Evolutionary conservation across 1,140 invertebrate species (phyloP), one percentile per base, ranked within the genome.

Genomic region (Teleogryllus occipitalis): DNA sequence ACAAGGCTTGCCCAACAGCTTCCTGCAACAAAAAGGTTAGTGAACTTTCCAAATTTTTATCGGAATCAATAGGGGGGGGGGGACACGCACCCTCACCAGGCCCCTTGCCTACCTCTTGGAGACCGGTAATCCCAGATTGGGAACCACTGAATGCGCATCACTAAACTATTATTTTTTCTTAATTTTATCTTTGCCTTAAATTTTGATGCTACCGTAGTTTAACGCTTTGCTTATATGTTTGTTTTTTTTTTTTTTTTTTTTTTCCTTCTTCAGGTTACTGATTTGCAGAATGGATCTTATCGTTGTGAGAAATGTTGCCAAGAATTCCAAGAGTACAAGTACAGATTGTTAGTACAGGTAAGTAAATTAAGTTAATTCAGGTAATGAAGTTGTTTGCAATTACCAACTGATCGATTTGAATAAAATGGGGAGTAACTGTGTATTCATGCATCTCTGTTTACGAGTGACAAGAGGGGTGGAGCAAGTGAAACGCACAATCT

Each of bases 281-380:
- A 98, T 87, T 89, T 93, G 84, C 91, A 93, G 75, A 96, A 97
- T 85, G 95, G 94, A 8, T 88, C 93, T 82, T 99, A 92, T 85
- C 89, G 96, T 81, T 99, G 98, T 86, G 98, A 99, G 85, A 98
- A 98, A 86, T 99, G 98, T 85, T 90, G 93, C 81, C 88, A 90
- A 75, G 94, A 96, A 80, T 95, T 90, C 85, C 91, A 93, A 0
- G 93, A 94, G 82, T 99, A 93, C 84, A 96, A 95, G 82, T 97
- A 96, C 87, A 89, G 97, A 75, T 86, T 98, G 80, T 88, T 99
- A 75, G 85, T 95, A 18, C 90, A 87, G 82, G 95, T 97, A 87
- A 91, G 91, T 39, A 39, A 39, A 39, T 39, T 39, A 39, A 39
- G 5, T 39, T 39, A 39, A 39, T 39, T 39, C 27, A 39, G 27